Conservation (phyloP, 2,113 vertebrate species). For the Coturnix japonica region DNA sequence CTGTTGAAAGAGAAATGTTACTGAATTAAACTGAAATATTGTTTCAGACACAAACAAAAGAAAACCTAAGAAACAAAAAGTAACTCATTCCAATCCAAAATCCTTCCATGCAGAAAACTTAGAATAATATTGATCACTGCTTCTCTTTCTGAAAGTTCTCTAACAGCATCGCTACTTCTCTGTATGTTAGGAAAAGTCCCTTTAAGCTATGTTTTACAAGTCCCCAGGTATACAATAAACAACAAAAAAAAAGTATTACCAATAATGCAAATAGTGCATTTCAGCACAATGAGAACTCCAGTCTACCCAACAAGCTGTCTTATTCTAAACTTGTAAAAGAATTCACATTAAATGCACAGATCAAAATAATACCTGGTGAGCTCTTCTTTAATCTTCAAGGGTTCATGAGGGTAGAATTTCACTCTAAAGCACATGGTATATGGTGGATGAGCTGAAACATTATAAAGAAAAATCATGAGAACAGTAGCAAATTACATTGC, state of each 20-base stretch:
- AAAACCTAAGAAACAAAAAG: background rate
- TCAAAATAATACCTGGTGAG: slow-evolving; percentile 91
- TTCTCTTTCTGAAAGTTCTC: background rate
- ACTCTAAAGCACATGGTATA: slow-evolving; percentile 99
- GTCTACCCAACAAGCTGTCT: rapidly evolving
- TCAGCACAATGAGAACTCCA: background rate
- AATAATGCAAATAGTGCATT: background rate
- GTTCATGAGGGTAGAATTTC: slow-evolving; percentile 98
- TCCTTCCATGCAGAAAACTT: background rate
- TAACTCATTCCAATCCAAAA: background rate
- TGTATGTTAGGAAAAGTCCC: background rate
- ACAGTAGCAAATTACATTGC: slow-evolving; percentile 35
- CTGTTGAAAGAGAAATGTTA: background rate
- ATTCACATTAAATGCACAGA: slow-evolving; percentile 45
- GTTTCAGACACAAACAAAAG: background rate
- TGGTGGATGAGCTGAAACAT: slow-evolving; percentile 93
- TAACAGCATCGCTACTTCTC: background rate
- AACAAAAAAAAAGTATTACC: background rate
- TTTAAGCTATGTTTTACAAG: slow-evolving; percentile 7
- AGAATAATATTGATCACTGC: background rate
- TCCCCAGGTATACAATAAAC: background rate
- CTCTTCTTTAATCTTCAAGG: slow-evolving; percentile 99
- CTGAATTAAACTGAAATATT: background rate
- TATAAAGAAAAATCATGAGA: slow-evolving; percentile 76
- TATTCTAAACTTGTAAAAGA: background rate